Conservation (phyloP, 2,797 vertebrate genomes). For the Sebastes itinus region DNA sequence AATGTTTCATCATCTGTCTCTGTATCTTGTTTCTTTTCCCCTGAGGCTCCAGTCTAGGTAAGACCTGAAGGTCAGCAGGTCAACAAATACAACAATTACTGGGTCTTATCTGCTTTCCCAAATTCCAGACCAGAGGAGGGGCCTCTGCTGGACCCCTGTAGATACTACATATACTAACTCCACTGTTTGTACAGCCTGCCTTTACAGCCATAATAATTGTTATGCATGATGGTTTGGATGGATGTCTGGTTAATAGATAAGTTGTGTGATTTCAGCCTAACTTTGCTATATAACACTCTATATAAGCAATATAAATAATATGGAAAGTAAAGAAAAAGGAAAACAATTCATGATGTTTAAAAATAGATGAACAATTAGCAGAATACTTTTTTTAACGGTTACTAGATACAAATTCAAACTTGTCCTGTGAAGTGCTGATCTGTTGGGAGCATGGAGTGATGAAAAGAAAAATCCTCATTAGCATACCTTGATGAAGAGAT, state of each 20-base stretch:
- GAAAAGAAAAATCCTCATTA: conserved; percentile 32
- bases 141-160: not conserved
- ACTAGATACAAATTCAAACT: not conserved
- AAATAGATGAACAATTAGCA: not conserved
- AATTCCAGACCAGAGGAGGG: not conserved
- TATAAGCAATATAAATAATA: not conserved
- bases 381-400: not conserved
- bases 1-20: not conserved
- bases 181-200: conserved; percentile 11
- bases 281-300: not conserved
- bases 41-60: not conserved
- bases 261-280: no score
- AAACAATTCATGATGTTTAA: not conserved
- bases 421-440: conserved; percentile 16
- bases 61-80: conserved; percentile 23
- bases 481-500: conserved; percentile 39
- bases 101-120: conserved; percentile 32
- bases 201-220: not conserved
- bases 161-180: not conserved
- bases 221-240: not conserved
- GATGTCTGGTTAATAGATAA: not conserved
- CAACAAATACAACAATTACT: conserved; percentile 56
- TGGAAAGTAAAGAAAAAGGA: not conserved
- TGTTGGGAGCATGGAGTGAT: conserved; percentile 23
- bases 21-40: not conserved